Conservation (phyloP, 2,888 invertebrate species). For the Hybos culiciformis region DNA sequence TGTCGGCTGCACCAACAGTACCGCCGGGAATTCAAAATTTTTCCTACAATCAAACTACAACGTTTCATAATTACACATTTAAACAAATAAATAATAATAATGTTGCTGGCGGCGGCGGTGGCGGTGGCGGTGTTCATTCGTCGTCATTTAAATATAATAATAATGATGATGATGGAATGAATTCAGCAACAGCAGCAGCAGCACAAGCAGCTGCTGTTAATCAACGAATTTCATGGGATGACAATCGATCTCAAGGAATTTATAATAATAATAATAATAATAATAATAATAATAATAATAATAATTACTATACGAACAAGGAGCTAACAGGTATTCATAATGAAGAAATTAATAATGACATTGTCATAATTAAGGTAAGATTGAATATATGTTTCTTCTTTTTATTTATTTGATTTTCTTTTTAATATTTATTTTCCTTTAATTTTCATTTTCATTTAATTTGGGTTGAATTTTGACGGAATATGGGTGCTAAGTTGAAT, state of each 20-base stretch:
- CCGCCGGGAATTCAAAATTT: no score
- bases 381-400: no score
- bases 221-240: conserved; percentile 34
- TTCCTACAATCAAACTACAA: no score
- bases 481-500: no score
- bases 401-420: no score
- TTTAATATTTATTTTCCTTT: no score
- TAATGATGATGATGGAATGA: neutral
- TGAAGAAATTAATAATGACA: conserved; percentile 35
- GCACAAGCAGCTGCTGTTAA: conserved; percentile 31
- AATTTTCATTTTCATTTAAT: no score
- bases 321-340: no score
- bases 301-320: no score
- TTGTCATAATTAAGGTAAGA: conserved; percentile 35
- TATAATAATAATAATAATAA: conserved; percentile 4
- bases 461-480: no score
- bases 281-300: conserved; percentile 7
- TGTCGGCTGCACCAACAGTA: no score
- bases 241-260: conserved; percentile 17
- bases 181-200: conserved; percentile 15
- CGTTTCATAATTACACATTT: neutral
- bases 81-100: neutral
- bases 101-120: neutral
- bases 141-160: no score
- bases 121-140: neutral